phyloP scores from a whole-genome alignment of 2,113 vertebrate genomes.

The Crypturellus undulatus region DNA sequence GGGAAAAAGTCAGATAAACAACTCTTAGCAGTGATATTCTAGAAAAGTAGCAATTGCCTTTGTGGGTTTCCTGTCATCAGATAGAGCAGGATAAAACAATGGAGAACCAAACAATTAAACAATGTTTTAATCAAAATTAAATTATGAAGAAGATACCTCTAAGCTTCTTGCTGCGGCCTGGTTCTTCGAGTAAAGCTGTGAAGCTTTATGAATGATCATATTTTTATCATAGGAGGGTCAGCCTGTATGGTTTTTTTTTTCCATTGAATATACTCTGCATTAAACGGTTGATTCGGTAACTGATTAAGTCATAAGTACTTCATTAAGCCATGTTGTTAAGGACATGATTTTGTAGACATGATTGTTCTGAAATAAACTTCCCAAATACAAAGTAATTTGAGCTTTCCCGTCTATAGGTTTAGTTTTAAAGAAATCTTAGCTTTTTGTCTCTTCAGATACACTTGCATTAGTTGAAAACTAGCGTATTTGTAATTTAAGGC shows the following conservation, averaged over 20 bases:
- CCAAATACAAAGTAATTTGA: not conserved
- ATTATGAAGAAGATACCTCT: not conserved
- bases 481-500: not conserved
- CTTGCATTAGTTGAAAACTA: not conserved
- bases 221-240: not conserved
- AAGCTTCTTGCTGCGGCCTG: not conserved
- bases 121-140: not conserved
- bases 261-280: not conserved
- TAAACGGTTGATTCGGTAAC: not conserved
- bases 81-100: not conserved
- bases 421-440: rapidly evolving
- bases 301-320: not conserved
- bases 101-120: not conserved
- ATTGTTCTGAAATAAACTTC: not conserved
- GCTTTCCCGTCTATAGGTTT: not conserved
- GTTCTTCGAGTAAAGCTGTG: not conserved
- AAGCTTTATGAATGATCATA: not conserved
- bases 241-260: not conserved
- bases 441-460: not conserved
- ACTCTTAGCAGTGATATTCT: not conserved
- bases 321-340: not conserved
- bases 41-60: not conserved
- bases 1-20: not conserved
- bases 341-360: not conserved
- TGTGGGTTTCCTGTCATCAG: rapidly evolving